Evolutionary conservation across 2,113 vertebrate genomes (phyloP), one percentile per base, ranked within the genome.

Genomic region (Silurus meridionalis): DNA sequence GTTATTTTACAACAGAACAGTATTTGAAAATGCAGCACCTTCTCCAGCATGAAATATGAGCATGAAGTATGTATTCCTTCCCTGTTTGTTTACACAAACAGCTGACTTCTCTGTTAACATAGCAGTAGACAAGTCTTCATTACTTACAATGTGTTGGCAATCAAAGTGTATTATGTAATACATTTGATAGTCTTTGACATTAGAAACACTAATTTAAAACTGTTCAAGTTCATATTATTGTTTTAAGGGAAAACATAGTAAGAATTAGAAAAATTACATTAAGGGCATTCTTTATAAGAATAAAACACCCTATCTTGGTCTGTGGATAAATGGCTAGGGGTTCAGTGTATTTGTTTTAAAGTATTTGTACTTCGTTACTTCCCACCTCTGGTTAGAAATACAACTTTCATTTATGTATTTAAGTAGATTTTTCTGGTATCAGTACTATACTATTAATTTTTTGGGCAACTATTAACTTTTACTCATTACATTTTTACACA

Each of bases 11-110:
- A 64, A 37, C 48, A 78, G n/a, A 19, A 66, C 48, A 85, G 58
- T 85, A 55, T 78, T 74, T 61, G 28, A 71, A 15, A 48, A 23
- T 67, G 55, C 28, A 55, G 61, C 25, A 66, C 61, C 15, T 67
- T 85, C 74, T 79, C 67, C 63, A 67, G 75, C 25, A 85, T 80
- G 61, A 52, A 61, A n/a, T 9, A 37, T 37, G 37, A 37, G 37
- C 14, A 25, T 37, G 23, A 53, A 79, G 50, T 78, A 50, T 23
- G 72, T 75, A 53, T 75, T n/a, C 5, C 13, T 74, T n/a, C 71
- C 71, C 72, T 75, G 48, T 19, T 79, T 5, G 7, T 80, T 14
- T 66, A 28, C 57, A 52, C 13, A 46, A 5, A 84, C 58, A 37
- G 83, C 37, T 58, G 52, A 83, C n/a, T 50, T 78, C 55, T 19